phyloP scores from a whole-genome alignment of 2,113 vertebrate species.

The Calypte anna region DNA sequence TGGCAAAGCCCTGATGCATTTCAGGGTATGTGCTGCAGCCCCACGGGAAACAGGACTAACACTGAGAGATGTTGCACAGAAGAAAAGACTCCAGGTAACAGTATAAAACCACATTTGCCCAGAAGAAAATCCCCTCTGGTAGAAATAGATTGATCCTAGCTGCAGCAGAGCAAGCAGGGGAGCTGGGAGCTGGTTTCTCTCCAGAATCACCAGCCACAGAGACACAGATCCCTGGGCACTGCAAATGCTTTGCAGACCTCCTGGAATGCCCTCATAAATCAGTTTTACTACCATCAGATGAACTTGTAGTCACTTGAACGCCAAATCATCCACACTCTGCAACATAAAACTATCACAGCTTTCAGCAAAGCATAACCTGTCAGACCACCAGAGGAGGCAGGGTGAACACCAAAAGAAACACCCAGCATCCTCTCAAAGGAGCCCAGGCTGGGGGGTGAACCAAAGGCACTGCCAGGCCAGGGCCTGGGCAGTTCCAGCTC shows the following conservation, averaged over 20 bases:
- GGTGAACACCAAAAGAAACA: not conserved
- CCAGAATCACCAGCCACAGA: not conserved
- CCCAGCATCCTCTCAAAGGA: not conserved
- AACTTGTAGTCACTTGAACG: not conserved
- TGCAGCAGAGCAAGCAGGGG: not conserved
- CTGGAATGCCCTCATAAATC: not conserved
- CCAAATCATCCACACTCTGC: not conserved
- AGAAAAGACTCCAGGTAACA: not conserved
- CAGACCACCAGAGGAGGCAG: not conserved
- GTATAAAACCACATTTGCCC: not conserved
- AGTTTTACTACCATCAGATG: not conserved
- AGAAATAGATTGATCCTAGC: not conserved
- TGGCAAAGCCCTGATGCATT: not conserved
- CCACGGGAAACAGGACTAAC: not conserved
- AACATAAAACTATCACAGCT: not conserved
- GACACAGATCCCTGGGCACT: not conserved
- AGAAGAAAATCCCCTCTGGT: not conserved
- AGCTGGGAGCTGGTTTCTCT: not conserved
- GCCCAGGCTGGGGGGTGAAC: not conserved
- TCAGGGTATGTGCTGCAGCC: slow-evolving; percentile 2
- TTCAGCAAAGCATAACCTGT: not conserved
- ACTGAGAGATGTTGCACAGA: not conserved
- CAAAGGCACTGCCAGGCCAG: not conserved
- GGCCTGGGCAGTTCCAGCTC: not conserved
- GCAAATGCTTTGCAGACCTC: not conserved